Base-by-base conservation (phyloP, 2,113 vertebrate genomes). In the Mesocricetus auratus region DNA sequence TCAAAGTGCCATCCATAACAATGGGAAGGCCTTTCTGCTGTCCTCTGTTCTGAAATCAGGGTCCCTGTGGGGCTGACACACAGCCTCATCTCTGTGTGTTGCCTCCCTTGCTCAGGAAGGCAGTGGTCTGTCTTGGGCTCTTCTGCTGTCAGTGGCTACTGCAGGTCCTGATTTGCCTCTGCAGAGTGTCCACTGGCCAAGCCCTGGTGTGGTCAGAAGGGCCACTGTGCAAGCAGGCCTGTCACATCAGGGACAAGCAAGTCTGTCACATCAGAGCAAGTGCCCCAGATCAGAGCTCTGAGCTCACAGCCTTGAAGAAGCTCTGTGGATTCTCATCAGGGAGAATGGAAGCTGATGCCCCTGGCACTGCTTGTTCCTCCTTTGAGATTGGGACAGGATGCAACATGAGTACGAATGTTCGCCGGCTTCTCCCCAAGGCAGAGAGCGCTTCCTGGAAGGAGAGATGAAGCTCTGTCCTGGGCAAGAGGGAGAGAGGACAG, bases 101-200 rank as follows among this genome's bases (percentile, higher is more conserved):
- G 50, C 24, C 50, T 22, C 24, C 5, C n/a, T n/a, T n/a, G n/a
- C n/a, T n/a, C n/a, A n/a, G 4, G n/a, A 22, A 5, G 24, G 36
- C n/a, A 45, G 0, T 0, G 12, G 1, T 24, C 33, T 4, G 0
- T 0, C 60, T 58, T 31, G 3, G 24, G 16, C 0, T 12, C 22
- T 1, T 13, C 29, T 19, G 2, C 7, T 2, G 1, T 17, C 39
- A 0, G 0, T 0, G 3, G 8, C 77, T 9, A 0, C 77, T 21
- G 3, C 1, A 0, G 29, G 15, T 0, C 11, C 6, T 11, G 0
- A 1, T 19, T 16, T 69, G n/a, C n/a, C 87, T 29, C 42, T 39
- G 69, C 7, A 71, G n/a, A 58, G 29, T 22, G 29, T 64, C 33
- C 26, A 3, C 16, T 31, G 3, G 12, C 15, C 31, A 24, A 82